phyloP scores from a whole-genome alignment of 2,113 vertebrate species.

The Promerops cafer region DNA sequence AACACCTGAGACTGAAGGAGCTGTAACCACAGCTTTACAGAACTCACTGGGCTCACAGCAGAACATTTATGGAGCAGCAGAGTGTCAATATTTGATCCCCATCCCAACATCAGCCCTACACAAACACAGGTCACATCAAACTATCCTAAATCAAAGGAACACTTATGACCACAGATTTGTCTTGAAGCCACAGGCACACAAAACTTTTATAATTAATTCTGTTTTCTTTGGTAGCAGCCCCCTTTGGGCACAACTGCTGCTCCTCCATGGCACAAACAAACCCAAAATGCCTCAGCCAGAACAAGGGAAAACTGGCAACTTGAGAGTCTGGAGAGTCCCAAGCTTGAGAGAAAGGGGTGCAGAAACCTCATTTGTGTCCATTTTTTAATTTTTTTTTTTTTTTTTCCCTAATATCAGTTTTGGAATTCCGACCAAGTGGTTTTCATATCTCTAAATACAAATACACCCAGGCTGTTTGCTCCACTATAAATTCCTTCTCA shows the following conservation, averaged over 20 bases:
- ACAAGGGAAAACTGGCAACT: accelerated
- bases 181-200: neutral
- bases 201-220: neutral
- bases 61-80: neutral
- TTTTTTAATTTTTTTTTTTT: neutral
- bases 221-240: neutral
- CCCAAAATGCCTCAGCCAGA: neutral
- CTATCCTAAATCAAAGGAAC: neutral
- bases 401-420: neutral
- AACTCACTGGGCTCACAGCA: neutral
- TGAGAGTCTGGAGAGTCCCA: neutral
- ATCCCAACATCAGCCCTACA: neutral
- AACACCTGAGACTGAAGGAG: neutral
- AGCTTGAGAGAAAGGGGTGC: neutral
- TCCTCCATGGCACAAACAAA: neutral
- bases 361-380: neutral
- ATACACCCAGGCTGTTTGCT: neutral
- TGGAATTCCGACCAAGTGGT: neutral
- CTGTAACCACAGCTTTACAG: neutral
- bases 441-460: neutral
- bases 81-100: neutral
- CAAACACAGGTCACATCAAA: neutral
- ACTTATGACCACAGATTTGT: neutral
- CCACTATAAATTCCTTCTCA: neutral
- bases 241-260: neutral